Evolutionary conservation across 2,797 vertebrate genomes (phyloP), one percentile per base, ranked within the genome.

Genomic region (Euphonia xanthogaster): DNA sequence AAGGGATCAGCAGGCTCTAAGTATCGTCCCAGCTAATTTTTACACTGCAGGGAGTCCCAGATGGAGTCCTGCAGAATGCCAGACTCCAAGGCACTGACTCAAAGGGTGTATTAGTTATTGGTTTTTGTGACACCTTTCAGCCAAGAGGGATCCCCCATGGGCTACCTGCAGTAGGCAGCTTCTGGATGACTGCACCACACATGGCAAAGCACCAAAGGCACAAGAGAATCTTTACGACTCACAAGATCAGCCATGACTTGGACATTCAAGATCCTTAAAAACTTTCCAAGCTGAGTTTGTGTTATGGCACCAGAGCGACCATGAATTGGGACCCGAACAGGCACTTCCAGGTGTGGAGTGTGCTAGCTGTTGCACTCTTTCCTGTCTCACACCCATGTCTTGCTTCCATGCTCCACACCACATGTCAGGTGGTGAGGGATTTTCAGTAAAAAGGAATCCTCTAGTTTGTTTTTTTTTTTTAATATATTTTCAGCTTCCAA

Each of bases 401-500:
- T 50, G 7, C 31, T 77, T 93, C 81, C 15, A 35, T 0, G 2
- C 44, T 48, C 81, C 40, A 50, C 20, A 42, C 44, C 4, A 55
- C 1, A 1, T 42, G 22, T 42, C 21, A 88, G n/a, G 25, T 51
- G 39, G 20, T 33, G 24, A 73, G 23, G 19, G 21, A 93, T 14
- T 94, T 86, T 83, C 58, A 78, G 58, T 79, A 92, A 90, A 91
- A 95, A 89, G 57, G 25, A 90, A 89, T 66, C 27, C 72, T 94
- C 39, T 76, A 39, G 55, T 17, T 35, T 22, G 3, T 22, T n/a
- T 24, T 67, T 27, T 63, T 35, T 27, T 71, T 68, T 71, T 63
- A 17, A 66, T 33, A 17, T 47, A 82, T 91, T 80, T 57, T 93
- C 67, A 55, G 51, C 76, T 92, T 84, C 91, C 13, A 16, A 79